These are phyloP conservation scores for Mystacornis crossleyi DNA, from an alignment of 2,113 vertebrate genomes.

Conservation along the genomic window DNA sequence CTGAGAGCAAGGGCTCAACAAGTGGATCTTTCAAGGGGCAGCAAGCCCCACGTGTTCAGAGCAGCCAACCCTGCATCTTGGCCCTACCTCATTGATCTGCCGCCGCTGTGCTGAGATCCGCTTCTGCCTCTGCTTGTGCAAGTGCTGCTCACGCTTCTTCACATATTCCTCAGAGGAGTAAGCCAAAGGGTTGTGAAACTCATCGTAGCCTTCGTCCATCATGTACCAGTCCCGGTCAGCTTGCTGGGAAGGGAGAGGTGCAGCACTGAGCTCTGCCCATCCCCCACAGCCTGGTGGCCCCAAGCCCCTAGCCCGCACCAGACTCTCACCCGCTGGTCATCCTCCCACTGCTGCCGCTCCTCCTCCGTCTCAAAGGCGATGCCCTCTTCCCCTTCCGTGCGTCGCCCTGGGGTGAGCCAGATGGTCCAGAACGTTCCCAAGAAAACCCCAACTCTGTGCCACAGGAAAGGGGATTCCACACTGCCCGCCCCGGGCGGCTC, in stretches of 20 bases:
- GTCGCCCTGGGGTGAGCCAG: constrained; percentile 72
- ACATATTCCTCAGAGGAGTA: constrained; percentile 93
- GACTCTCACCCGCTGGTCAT: constrained; percentile 88
- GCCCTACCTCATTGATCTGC: constrained; percentile 94
- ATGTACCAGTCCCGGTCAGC: constrained; percentile 99
- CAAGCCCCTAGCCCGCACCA: accelerated
- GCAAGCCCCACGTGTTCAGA: accelerated
- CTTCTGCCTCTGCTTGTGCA: constrained; percentile 96
- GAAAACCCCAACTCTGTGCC: background rate
- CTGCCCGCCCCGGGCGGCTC: background rate
- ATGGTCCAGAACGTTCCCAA: background rate
- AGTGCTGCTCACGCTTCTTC: constrained; percentile 93
- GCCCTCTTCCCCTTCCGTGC: constrained; percentile 83
- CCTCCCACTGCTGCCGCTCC: constrained; percentile 94
- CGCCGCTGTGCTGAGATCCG: constrained; percentile 95
- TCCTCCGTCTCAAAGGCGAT: constrained; percentile 90
- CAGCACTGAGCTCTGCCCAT: background rate
- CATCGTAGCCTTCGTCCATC: constrained; percentile 98
- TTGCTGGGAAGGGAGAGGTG: constrained; percentile 79
- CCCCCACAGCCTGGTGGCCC: background rate
- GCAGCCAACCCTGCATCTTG: accelerated
- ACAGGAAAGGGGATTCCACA: accelerated
- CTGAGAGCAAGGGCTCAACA: background rate
- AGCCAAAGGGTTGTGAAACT: constrained; percentile 95
- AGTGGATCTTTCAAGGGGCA: background rate